These are phyloP conservation scores for Accipiter virgatus DNA, from an alignment of 2,113 vertebrate genomes.

Conservation along the genomic window DNA sequence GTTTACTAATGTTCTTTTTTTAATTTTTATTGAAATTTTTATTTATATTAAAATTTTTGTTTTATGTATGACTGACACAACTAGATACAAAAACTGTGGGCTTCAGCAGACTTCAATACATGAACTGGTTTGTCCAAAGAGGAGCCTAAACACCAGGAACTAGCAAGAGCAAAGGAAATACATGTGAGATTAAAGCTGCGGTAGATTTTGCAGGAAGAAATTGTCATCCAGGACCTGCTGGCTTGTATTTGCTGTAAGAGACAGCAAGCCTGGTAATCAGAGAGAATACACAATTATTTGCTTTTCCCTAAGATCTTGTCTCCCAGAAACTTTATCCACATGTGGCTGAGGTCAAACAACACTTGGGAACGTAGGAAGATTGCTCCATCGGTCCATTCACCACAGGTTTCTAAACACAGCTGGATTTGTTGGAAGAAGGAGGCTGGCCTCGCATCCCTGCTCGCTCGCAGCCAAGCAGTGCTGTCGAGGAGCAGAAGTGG, in stretches of 20 bases:
- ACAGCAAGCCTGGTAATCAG: neutral
- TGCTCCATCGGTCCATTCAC: rapidly evolving
- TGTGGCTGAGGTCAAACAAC: neutral
- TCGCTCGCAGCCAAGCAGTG: rapidly evolving
- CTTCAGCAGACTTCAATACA: neutral
- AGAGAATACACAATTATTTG: neutral
- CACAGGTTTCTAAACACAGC: neutral
- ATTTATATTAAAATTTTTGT: neutral
- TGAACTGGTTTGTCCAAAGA: neutral
- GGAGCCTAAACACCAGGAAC: neutral
- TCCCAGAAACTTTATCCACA: neutral
- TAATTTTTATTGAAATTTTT: neutral
- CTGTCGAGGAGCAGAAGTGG: neutral
- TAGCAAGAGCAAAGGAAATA: neutral
- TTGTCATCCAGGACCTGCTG: neutral
- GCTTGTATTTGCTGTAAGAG: neutral
- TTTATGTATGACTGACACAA: neutral
- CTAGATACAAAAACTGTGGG: neutral
- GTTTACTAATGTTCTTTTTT: neutral
- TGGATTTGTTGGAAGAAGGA: neutral
- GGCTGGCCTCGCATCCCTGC: neutral
- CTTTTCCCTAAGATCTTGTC: neutral
- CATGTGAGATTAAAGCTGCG: neutral
- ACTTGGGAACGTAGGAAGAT: neutral
- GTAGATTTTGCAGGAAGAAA: neutral